Evolutionary conservation across 2,113 vertebrate genomes (phyloP).

Genomic region (Pardalotus punctatus): DNA sequence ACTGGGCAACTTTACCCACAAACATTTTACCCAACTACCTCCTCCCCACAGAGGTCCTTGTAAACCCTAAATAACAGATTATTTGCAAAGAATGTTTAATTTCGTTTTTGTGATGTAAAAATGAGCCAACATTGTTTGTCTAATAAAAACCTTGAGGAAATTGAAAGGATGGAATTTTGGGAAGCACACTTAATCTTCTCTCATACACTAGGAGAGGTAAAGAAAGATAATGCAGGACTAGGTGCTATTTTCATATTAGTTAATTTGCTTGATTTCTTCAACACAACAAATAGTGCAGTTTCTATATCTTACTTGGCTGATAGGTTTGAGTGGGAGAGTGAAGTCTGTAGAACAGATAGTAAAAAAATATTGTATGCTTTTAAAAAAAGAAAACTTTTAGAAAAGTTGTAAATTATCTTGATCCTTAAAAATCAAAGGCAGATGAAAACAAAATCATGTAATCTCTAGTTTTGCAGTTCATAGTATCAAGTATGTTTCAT

Average conservation of each 20-base stretch:
- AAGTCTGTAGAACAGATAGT: not conserved
- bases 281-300: not conserved
- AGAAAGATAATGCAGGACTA: not conserved
- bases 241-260: not conserved
- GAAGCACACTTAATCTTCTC: not conserved
- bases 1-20: not conserved
- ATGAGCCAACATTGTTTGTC: not conserved
- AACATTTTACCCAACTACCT: not conserved
- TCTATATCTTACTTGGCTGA: not conserved
- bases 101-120: not conserved
- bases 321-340: not conserved
- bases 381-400: not conserved
- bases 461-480: not conserved
- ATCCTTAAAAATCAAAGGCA: not conserved
- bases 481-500: not conserved
- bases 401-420: not conserved
- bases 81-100: not conserved
- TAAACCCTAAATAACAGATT: not conserved
- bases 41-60: rapidly evolving
- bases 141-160: not conserved
- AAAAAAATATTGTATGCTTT: not conserved
- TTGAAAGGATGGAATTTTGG: not conserved
- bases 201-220: not conserved
- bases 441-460: not conserved
- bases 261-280: not conserved